Percentiles rank a stretch among this genome's conserved stretches.
These are phyloP conservation scores for Hippopotamus amphibius DNA, from an alignment of 2,113 vertebrate genomes.

Conservation along the genomic window DNA sequence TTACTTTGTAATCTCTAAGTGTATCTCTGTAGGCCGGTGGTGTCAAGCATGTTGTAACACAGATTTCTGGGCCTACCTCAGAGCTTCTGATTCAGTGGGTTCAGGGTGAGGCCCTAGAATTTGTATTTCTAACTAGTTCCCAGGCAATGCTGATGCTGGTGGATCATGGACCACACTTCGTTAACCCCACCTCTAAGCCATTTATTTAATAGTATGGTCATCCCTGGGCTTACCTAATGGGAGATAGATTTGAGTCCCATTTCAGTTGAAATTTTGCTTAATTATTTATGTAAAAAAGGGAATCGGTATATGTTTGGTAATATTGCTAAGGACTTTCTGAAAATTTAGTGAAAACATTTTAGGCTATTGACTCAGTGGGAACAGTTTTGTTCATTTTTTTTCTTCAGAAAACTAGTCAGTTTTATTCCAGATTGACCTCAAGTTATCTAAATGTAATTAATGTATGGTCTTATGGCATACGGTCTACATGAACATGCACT, in stretches of 20 bases:
- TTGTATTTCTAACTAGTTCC: neutral
- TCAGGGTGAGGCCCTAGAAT: neutral
- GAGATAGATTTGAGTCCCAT: conserved; percentile 12
- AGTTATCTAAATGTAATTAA: conserved; percentile 40
- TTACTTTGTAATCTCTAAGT: neutral
- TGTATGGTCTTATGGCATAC: neutral
- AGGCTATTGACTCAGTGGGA: conserved; percentile 7
- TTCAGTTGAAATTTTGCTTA: neutral
- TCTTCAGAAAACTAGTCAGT: conserved; percentile 55
- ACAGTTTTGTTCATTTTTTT: conserved; percentile 56
- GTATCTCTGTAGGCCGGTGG: neutral
- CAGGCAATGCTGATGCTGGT: neutral
- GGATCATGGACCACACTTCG: neutral
- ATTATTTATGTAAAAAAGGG: neutral
- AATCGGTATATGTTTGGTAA: conserved; percentile 33
- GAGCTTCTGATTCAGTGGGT: neutral
- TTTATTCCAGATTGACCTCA: conserved; percentile 42
- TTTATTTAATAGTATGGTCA: neutral
- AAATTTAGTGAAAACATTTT: conserved; percentile 56
- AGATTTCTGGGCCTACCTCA: neutral
- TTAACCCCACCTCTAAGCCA: neutral
- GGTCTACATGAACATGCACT: neutral
- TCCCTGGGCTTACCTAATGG: neutral
- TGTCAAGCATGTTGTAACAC: neutral
- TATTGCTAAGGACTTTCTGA: conserved; percentile 51